These are phyloP conservation scores for Typhlichthys subterraneus DNA, from an alignment of 2,797 vertebrate genomes.

Conservation along the genomic window DNA sequence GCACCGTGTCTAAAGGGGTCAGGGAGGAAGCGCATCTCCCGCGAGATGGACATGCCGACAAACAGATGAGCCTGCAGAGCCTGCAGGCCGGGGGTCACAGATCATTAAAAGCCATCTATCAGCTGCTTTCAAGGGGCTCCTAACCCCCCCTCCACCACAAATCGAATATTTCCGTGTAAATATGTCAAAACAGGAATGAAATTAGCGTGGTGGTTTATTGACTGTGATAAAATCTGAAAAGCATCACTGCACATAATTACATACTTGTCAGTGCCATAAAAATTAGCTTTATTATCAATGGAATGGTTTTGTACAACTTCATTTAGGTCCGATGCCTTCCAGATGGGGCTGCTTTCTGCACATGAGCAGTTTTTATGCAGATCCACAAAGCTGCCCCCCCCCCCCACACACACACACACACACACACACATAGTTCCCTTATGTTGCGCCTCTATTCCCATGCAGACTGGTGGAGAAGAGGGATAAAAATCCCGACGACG, in stretches of 20 bases:
- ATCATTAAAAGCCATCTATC: conserved; percentile 99
- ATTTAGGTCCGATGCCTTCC: conserved; percentile 99
- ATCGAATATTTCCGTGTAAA: conserved; percentile 99
- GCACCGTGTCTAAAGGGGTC: conserved; percentile 88
- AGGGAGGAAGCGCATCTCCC: conserved; percentile 93
- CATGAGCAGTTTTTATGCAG: conserved; percentile 99
- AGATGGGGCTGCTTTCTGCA: conserved; percentile 99
- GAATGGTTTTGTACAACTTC: conserved; percentile 99
- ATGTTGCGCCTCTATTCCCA: conserved; percentile 79
- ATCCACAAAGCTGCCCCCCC: conserved; percentile 58
- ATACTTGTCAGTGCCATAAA: conserved; percentile 99
- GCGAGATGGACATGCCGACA: conserved; percentile 90
- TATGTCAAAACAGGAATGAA: conserved; percentile 99
- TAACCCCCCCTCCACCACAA: conserved; percentile 94
- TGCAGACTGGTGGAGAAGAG: conserved; percentile 78
- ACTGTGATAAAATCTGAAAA: conserved; percentile 98
- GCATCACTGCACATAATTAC: conserved; percentile 99
- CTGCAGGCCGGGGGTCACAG: conserved; percentile 92
- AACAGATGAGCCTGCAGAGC: conserved; percentile 96
- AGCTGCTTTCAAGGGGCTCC: conserved; percentile 92
- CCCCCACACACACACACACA: background rate
- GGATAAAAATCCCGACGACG: conserved; percentile 7
- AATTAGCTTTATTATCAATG: conserved; percentile 99
- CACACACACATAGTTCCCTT: conserved; percentile 30
- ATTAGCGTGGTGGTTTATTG: conserved; percentile 98